Conservation (phyloP, 2,797 vertebrate genomes). For the Lepus oiostolus region DNA sequence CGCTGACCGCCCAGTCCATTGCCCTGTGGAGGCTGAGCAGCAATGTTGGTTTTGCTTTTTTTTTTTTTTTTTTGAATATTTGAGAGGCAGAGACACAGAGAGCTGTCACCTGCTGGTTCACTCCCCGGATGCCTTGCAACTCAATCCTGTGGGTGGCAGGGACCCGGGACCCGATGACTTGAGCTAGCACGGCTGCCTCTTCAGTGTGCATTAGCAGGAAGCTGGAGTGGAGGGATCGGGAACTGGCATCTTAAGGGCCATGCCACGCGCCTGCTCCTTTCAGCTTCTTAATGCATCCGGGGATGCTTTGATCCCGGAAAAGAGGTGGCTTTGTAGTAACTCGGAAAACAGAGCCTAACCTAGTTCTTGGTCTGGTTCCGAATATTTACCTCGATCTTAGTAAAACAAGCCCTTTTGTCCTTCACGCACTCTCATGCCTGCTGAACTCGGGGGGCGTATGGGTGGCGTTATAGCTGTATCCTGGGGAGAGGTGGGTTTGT, state of each 20-base stretch:
- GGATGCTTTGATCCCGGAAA: not conserved
- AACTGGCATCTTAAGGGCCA: no score
- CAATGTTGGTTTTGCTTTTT: not conserved
- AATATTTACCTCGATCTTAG: slow-evolving; percentile 38
- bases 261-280: no score
- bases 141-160: no score
- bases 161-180: no score
- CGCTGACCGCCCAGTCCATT: not conserved
- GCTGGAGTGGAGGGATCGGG: no score
- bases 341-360: not conserved
- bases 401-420: not conserved
- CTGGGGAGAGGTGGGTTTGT: not conserved
- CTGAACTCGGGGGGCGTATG: not conserved
- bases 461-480: not conserved
- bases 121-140: no score
- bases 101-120: no score
- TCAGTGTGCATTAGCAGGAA: no score
- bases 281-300: not conserved
- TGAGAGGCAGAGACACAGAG: no score
- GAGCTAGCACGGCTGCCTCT: no score
- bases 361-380: slow-evolving; percentile 36
- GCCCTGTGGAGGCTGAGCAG: not conserved
- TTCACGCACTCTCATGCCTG: not conserved
- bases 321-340: slow-evolving; percentile 5
- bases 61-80: not conserved